Base-by-base conservation (phyloP, 2,888 invertebrate genomes). In the Phanerotoma sp. region DNA sequence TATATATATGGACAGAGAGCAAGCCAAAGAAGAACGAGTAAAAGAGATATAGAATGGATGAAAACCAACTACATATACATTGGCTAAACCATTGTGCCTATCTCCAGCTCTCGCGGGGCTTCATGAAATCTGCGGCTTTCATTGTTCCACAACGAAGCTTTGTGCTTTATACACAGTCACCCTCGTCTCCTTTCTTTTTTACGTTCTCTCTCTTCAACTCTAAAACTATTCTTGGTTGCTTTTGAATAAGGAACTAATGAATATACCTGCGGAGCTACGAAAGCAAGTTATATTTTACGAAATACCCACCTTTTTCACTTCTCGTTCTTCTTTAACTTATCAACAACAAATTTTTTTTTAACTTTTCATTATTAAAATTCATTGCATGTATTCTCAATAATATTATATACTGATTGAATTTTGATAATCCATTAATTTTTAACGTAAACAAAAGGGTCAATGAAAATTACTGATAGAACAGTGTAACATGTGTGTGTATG, bases 221-320 rank as follows among this genome's bases (percentile, higher is more conserved):
- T 71, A 73, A 72, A 75, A 74, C 74, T 74, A 73, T 72, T 70
- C 71, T 68, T 61, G 68, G 69, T 57, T 69, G 72, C 68, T 70
- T 73, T 74, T 74, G 74, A 75, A 73, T 75, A 75, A 75, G 73
- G 70, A 75, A 74, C 74, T 76, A 76, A 76, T 76, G 76, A 76
- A 76, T 75, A 40, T 49, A 70, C 73, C 61, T 54, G 57, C 37
- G 56, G 52, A 54, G 35, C 52, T 20, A 38, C 38, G 18, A 38
- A 38, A 38, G 35, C 50, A 44, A 42, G 22, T 25, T 42, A 18
- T 54, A 54, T 38, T 38, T 38, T 20, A 20, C 38, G 18, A 38
- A 38, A 38, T 20, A 11, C 11, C 16, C 18, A 20, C 18, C 16
- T 16, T 20, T 38, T 20, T 38, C 38, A 18, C 18, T 38, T 18